Base-by-base conservation (phyloP, 2,888 invertebrate species). In the Pandemis cinnamomeana region DNA sequence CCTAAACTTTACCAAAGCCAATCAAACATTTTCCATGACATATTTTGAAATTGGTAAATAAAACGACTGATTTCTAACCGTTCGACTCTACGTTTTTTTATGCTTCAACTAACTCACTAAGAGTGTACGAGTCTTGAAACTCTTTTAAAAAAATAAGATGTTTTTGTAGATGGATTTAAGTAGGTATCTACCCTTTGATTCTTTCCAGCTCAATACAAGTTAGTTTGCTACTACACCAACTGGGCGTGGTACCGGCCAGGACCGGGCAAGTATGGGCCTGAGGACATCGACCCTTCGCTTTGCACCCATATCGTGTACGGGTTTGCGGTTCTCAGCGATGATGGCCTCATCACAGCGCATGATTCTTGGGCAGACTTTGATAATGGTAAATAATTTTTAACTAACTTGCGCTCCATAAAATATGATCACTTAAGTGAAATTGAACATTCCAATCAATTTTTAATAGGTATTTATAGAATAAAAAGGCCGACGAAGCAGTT, bases 241-340 rank as follows among this genome's bases (percentile, higher is more conserved):
- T 98, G 98, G 98, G 98, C 98, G 0, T 98, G 98, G 98, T 98
- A 98, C 84, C 95, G 98, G 42, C 96, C 96, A 80, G 98, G 97
- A 0, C 85, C 95, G 51, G 98, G 98, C 60, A 97, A 97, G 84
- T 98, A 97, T 82, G 94, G 96, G 0, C 98, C 98, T 0, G 97
- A 98, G 83, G 96, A 98, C 83, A 98, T 98, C 67, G 97, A 98
- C 83, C 96, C 97, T 1, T 96, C 96, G 75, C 95, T 98, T 0
- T 99, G 99, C 85, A 98, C 99, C 0, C 99, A 99, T 86, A 96
- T 99, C 70, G 96, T 99, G 0, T 99, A 98, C 84, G 98, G 98
- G 11, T 99, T 99, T 83, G 98, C 98, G 0, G 98, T 98, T n/a
- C 91, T 99, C 67, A 97, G 98, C 82, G 96, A 96, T 79, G 97